These are phyloP conservation scores for Pyrrhia umbra DNA, from an alignment of 2,888 invertebrate species.

Conservation along the genomic window DNA sequence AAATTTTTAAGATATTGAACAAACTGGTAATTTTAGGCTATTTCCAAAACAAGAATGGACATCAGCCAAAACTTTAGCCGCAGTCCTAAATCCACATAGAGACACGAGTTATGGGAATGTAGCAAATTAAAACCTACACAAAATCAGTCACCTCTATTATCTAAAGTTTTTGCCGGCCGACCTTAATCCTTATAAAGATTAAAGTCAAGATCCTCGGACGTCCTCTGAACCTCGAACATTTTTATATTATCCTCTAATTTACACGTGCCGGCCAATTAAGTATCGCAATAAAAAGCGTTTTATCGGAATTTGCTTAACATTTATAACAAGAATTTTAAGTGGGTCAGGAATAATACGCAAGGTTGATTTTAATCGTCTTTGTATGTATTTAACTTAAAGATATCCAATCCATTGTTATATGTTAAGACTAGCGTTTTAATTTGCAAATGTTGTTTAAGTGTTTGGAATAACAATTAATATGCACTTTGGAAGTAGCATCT, in stretches of 20 bases:
- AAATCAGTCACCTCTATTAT: conserved; percentile 63
- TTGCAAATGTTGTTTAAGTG: conserved; percentile 30
- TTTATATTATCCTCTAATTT: conserved; percentile 82
- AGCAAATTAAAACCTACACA: conserved; percentile 63
- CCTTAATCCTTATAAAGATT: conserved; percentile 76
- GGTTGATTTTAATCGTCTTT: conserved; percentile 48
- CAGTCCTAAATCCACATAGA: conserved; percentile 29
- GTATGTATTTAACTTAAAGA: conserved; percentile 39
- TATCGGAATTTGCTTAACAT: conserved; percentile 73
- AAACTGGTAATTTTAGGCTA: neutral
- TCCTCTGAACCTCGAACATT: conserved; percentile 72
- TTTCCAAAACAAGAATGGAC: neutral
- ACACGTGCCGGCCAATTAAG: conserved; percentile 83
- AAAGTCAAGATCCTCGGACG: conserved; percentile 73
- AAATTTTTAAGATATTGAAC: neutral
- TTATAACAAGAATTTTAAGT: conserved; percentile 68
- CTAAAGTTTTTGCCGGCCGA: conserved; percentile 71
- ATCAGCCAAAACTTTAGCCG: conserved; percentile 1
- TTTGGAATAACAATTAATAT: conserved; percentile 16
- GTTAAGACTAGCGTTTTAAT: neutral
- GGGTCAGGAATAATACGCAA: conserved; percentile 61
- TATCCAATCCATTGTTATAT: conserved; percentile 12
- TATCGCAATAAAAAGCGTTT: conserved; percentile 75
- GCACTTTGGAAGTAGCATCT: neutral
- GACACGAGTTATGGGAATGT: conserved; percentile 24